These are phyloP conservation scores for Pterobdella sp. DNA, from an alignment of 2,888 invertebrate species.

Conservation along the genomic window DNA sequence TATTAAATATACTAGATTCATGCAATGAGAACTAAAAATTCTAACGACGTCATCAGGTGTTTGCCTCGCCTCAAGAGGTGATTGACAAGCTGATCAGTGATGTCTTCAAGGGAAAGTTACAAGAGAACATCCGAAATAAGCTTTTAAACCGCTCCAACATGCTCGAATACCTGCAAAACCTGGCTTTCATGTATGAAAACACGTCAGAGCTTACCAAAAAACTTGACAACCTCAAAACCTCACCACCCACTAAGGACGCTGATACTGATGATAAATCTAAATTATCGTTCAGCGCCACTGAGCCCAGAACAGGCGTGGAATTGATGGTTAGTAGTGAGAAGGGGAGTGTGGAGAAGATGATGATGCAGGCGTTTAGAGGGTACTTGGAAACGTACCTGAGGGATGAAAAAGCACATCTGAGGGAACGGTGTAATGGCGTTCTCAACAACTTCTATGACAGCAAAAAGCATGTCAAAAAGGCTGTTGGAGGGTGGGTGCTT, in stretches of 20 bases:
- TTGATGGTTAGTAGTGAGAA: not conserved
- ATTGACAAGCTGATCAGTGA: slow-evolving; percentile 95
- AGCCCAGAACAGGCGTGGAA: not conserved
- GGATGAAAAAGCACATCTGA: slow-evolving; percentile 55
- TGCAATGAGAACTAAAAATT: no score
- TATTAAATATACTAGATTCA: no score
- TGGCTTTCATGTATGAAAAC: slow-evolving; percentile 83
- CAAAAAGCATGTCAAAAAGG: slow-evolving; percentile 85
- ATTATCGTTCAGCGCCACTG: no score
- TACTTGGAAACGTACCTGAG: slow-evolving; percentile 63
- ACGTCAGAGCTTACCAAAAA: slow-evolving; percentile 45
- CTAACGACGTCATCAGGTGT: no score
- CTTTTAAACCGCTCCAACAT: slow-evolving; percentile 70
- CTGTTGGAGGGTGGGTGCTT: slow-evolving; percentile 71
- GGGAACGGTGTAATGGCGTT: slow-evolving; percentile 66
- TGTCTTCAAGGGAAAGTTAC: slow-evolving; percentile 76
- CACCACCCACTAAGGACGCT: no score
- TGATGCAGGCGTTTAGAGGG: slow-evolving; percentile 70
- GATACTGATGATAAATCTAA: no score
- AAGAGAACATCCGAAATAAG: slow-evolving; percentile 73
- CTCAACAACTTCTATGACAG: slow-evolving; percentile 80
- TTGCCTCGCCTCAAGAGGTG: slow-evolving; percentile 88
- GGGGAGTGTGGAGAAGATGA: slow-evolving; percentile 63
- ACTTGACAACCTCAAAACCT: not conserved
- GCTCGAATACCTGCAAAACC: slow-evolving; percentile 76